Evolutionary conservation across 2,888 invertebrate genomes (phyloP), one percentile per base, ranked within the genome.

Genomic region (Plagodis dolabraria): DNA sequence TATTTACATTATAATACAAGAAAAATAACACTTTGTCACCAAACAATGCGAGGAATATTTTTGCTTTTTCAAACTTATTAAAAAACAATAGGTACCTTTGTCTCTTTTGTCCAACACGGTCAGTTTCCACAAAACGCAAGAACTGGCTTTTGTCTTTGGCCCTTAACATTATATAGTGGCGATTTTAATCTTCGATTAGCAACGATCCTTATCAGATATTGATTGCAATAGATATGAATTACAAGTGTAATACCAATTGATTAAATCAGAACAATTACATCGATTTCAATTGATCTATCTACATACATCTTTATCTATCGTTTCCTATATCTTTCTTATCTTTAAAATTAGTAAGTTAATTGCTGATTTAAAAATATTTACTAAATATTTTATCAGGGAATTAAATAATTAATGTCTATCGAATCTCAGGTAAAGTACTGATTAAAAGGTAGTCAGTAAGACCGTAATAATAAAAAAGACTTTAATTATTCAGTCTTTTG

Each of bases 181-280:
- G 1, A n/a, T 11, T 52, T 35, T 42, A 45, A 38, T 60, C 40
- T 11, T 7, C 38, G 59, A 54, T 59, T 43, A 22, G 22, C 22
- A 22, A 51, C 43, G 33, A 38, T 33, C 22, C 44, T 53, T 60
- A 60, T 60, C 60, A 53, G 36, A 43, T 48, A 44, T 56, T n/a
- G 44, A 56, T 60, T 40, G 48, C 34, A 35, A 48, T 56, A 33
- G 48, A 60, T 56, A 48, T 11, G 33, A 7, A 52, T 48, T 56
- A 60, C 52, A 60, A 49, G 55, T 49, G 56, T 60, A 52, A 60
- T 58, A 11, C 33, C 43, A 22, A 54, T 40, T 48, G 55, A 60
- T 60, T 56, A 44, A 60, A 60, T 60, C 60, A 60, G n/a, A 56
- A 60, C 60, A 44, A 52, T 52, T 47, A 51, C n/a, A 47, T 43